Evolutionary conservation across 2,888 invertebrate genomes (phyloP).

Genomic region (Tachystola acroxantha): DNA sequence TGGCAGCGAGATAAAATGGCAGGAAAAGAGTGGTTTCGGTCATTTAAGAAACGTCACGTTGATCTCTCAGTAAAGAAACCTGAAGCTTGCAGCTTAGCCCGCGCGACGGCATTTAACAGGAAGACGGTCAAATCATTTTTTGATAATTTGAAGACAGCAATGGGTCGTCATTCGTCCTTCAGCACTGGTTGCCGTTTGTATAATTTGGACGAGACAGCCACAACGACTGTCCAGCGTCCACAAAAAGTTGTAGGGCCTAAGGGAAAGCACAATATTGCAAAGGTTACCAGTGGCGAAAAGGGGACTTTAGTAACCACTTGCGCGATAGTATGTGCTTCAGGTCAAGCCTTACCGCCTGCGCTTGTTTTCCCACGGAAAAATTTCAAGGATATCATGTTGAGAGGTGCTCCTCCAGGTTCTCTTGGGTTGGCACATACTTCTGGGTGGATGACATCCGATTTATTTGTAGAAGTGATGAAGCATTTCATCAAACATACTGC

Average conservation of each 20-base stretch:
- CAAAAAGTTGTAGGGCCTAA: slow-evolving; percentile 2
- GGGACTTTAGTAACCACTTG: neutral
- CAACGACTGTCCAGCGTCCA: slow-evolving; percentile 1
- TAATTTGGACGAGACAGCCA: slow-evolving; percentile 3
- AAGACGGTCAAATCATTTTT: neutral
- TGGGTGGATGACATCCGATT: neutral
- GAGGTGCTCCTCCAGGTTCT: neutral
- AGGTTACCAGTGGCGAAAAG: neutral
- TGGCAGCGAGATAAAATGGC: neutral
- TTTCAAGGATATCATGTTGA: neutral
- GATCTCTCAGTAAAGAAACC: neutral
- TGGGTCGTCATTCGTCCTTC: neutral
- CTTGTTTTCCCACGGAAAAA: neutral
- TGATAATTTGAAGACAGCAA: neutral
- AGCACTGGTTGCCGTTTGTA: neutral
- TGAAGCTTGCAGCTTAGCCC: neutral
- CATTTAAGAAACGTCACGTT: neutral
- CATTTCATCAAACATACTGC: slow-evolving; percentile 1
- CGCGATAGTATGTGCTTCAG: neutral
- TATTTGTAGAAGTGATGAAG: neutral
- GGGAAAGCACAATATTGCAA: slow-evolving; percentile 1
- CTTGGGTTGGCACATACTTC: neutral
- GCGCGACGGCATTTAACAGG: neutral
- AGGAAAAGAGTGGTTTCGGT: neutral
- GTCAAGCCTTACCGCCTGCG: neutral